Base-by-base conservation (phyloP, 1,140 invertebrate genomes). In the Drosophila ogumai region DNA sequence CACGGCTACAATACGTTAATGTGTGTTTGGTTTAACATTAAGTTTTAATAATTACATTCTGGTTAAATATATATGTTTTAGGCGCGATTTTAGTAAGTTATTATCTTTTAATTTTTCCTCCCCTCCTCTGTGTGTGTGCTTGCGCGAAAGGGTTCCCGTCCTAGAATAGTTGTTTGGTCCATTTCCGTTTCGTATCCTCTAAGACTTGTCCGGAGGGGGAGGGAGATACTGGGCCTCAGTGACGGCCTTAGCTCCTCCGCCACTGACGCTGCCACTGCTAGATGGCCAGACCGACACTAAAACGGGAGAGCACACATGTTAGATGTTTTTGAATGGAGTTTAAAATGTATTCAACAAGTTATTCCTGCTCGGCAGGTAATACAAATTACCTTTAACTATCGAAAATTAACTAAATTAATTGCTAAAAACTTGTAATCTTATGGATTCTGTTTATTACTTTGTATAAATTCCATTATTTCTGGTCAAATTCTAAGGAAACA, bases 271-370 rank as follows among this genome's bases (percentile, higher is more conserved):
- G 61, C 66, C 77, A 73, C 82, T 73, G 58, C 90, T 74, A 8
- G 82, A 59, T 43, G 86, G 91, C 76, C 86, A 80, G 55, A 84
- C 65, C 47, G 90, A 86, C 34, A 91, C 91, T 91, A 90, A 9
- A 91, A 88, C 32, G 19, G 25, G n/a, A 32, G 12, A 54, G 32
- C 19, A 15, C 9, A 43, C 31, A 38, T 31, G n/a, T 67, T 65
- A 57, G 41, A 43, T 59, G 12, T n/a, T 6, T n/a, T 22, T 12
- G 25, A 17, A 32, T 28, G n/a, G 6, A 17, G 19, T 41, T 41
- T 15, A 15, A 0, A 38, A n/a, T 32, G 13, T 22, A 68, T 40
- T 25, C 46, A 41, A 50, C 28, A 40, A 65, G 65, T 49, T 13
- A 63, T 36, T 28, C 10, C n/a, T 13, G 0, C 12, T 17, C 31